Evolutionary conservation across 2,888 invertebrate species (phyloP), one percentile per base, ranked within the genome.

Genomic region (Acronicta psi): DNA sequence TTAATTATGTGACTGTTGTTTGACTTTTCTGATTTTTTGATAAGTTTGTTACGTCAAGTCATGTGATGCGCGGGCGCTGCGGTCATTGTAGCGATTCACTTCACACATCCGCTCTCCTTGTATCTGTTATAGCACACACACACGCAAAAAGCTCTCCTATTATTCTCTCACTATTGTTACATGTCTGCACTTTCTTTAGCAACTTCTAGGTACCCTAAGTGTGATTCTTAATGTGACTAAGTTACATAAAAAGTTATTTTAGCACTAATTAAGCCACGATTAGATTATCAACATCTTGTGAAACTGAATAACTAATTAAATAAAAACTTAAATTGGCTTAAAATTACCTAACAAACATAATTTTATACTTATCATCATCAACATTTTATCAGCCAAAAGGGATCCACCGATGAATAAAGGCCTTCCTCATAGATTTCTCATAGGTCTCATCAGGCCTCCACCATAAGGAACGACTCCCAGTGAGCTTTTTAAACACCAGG

Each of bases 31-130:
- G 29, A 29, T 11, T 29, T 29, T 29, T 2, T 10, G 11, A 29
- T 25, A 25, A 25, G 25, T 29, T 29, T 52, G 59, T 72, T 72
- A 58, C 67, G 42, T 66, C 18, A 40, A 57, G 66, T 60, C 53
- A 58, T 66, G 61, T 70, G 45, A 5, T 38, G 16, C 18, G 47
- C 9, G 8, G 9, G 17, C n/a, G 23, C 25, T 5, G n/a, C n/a
- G 18, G 43, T 18, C 23, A 55, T 66, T 59, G 40, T 58, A 7
- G 20, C 43, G 16, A 29, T 17, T 47, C 29, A 31, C 52, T 49
- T 44, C 40, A 69, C 52, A 34, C n/a, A 34, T 57, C 58, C 42
- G 41, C 20, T 62, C 38, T n/a, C n/a, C n/a, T 36, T 13, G n/a
- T 31, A 1, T 1, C 11, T 36, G 42, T 36, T 42, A 34, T 14